Conservation (phyloP, 2,797 vertebrate genomes). For the Sebastolobus alascanus region DNA sequence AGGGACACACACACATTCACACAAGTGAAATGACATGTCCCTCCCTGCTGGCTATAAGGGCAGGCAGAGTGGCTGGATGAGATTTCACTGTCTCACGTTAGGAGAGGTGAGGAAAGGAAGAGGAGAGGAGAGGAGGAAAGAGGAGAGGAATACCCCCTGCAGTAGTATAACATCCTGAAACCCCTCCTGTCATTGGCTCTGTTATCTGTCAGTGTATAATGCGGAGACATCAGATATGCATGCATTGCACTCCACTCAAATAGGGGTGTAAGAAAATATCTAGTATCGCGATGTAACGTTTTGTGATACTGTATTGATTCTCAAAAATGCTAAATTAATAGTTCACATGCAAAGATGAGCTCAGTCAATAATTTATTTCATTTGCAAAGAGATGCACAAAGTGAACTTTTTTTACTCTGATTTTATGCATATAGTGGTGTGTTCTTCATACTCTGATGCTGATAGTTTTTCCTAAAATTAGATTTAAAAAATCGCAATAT, state of each 20-base stretch:
- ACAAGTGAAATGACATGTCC: constrained; percentile 89
- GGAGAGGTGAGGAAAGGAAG: constrained; percentile 46
- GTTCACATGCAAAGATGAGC: too few species aligned
- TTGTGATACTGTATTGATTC: too few species aligned
- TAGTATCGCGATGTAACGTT: too few species aligned
- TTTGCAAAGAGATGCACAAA: too few species aligned
- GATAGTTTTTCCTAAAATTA: too few species aligned
- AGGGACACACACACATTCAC: constrained; percentile 53
- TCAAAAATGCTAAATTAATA: too few species aligned
- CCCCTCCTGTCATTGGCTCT: constrained; percentile 25
- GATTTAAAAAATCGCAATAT: too few species aligned
- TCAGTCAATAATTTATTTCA: too few species aligned
- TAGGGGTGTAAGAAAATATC: too few species aligned
- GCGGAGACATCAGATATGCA: neutral
- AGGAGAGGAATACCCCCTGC: constrained; percentile 65
- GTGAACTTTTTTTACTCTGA: too few species aligned
- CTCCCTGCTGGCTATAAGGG: constrained; percentile 80
- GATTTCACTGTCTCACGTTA: constrained; percentile 88
- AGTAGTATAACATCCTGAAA: constrained; percentile 71
- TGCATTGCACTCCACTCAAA: neutral
- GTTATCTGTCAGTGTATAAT: neutral
- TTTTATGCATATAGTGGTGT: too few species aligned
- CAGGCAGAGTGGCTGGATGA: constrained; percentile 84
- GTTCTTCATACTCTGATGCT: too few species aligned
- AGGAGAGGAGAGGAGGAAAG: constrained; percentile 17